Percentiles rank a stretch among this genome's conserved stretches.
Conservation (phyloP, 2,797 vertebrate species). For the Anableps anableps region DNA sequence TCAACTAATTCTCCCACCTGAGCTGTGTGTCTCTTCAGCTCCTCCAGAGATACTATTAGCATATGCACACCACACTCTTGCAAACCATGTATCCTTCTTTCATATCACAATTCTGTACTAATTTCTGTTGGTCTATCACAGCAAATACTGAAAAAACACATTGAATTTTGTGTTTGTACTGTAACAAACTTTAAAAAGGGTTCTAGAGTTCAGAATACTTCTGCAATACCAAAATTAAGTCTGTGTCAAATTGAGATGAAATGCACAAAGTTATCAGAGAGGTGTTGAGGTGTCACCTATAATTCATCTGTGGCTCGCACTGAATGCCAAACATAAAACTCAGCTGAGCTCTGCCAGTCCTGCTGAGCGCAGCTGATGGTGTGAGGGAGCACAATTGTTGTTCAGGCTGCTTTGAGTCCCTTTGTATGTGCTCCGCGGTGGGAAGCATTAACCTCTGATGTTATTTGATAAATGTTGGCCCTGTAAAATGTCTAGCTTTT, state of each 20-base stretch:
- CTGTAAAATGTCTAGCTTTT: conserved; percentile 16
- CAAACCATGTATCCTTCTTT: not conserved
- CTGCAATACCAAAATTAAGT: conserved; percentile 21
- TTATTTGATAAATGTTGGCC: conserved; percentile 17
- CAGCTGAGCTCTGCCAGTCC: conserved; percentile 35
- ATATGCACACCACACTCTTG: not conserved
- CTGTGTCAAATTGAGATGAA: conserved; percentile 40
- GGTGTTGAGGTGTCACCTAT: conserved; percentile 45
- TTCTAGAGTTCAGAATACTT: not conserved
- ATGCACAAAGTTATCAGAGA: conserved; percentile 35
- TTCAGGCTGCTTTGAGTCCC: conserved; percentile 27
- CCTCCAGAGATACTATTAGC: not conserved
- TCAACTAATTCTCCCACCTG: not conserved
- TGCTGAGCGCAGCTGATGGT: conserved; percentile 58
- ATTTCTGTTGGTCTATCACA: not conserved
- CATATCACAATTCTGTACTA: not conserved
- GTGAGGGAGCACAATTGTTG: conserved; percentile 29
- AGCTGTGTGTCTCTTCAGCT: not conserved
- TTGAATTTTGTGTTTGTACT: not conserved
- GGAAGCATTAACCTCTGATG: conserved; percentile 10
- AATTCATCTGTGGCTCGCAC: conserved; percentile 21
- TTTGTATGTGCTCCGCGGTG: conserved; percentile 9
- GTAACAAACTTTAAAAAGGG: not conserved
- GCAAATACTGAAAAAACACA: not conserved
- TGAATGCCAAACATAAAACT: conserved; percentile 39